Percentiles rank a stretch among this genome's conserved stretches.
phyloP scores from a whole-genome alignment of 2,888 invertebrate genomes.

The Aphidoletes aphidimyza region DNA sequence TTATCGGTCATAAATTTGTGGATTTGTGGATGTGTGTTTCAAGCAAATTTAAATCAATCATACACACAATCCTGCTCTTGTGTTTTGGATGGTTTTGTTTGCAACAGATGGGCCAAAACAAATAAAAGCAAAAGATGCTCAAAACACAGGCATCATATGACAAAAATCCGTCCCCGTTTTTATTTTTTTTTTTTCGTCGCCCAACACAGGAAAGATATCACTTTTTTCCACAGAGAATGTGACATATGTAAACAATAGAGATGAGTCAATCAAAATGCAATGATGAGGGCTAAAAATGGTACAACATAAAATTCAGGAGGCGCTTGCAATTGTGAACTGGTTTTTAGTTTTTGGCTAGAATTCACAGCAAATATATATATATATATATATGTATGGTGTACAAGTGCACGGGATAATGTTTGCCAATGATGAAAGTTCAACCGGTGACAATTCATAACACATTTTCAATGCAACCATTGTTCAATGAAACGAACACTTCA shows the following conservation, averaged over 20 bases:
- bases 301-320: conserved; percentile 17
- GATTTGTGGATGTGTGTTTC: not conserved
- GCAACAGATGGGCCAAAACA: conserved; percentile 50
- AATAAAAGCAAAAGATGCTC: conserved; percentile 20
- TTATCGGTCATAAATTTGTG: not conserved
- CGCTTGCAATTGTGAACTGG: not conserved
- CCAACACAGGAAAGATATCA: not conserved
- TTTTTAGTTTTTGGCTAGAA: conserved; percentile 54
- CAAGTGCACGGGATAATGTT: not conserved
- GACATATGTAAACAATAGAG: conserved; percentile 59
- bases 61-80: not conserved
- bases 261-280: conserved; percentile 62
- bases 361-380: conserved; percentile 52
- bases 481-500: conserved; percentile 35
- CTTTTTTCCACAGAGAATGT: conserved; percentile 52
- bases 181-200: too few relatives aligned
- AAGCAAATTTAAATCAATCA: not conserved
- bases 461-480: not conserved
- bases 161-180: conserved; percentile 19
- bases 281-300: conserved; percentile 60
- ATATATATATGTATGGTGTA: too few relatives aligned
- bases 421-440: not conserved
- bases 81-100: too few relatives aligned
- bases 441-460: conserved; percentile 25
- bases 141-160: conserved; percentile 36